Evolutionary conservation across 2,888 invertebrate species (phyloP), one percentile per base, ranked within the genome.

Genomic region (Gari tellinella): DNA sequence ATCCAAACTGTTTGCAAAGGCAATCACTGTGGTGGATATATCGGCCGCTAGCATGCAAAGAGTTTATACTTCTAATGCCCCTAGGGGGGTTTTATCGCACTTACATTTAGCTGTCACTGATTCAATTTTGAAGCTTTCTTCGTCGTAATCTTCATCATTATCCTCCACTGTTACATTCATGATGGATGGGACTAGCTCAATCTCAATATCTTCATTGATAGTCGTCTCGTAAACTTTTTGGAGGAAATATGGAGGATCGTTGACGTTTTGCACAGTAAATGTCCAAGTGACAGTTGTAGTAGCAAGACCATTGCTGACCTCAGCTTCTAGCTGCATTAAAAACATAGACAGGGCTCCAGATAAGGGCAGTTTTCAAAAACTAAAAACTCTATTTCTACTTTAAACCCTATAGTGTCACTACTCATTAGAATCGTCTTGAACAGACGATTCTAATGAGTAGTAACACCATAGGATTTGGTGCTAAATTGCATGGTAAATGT

Each of bases 161-260:
- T 76, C 75, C 10, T 40, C 26, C 15, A 63, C 67, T n/a, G n/a
- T 37, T 10, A 70, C 5, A n/a, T 14, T 38, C 5, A 76, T 40
- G 8, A 76, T 63, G 14, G 62, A 48, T 14, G 25, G 7, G 12
- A n/a, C 12, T 1, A 46, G 2, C 8, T 37, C 14, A 0, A 37
- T 21, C 8, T 37, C 14, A 0, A 37, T 21, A 14, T 37, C 37
- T 23, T 76, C 76, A 4, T n/a, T n/a, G 3, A 76, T 21, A 15
- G 38, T 56, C 4, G 48, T 48, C 48, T 61, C 61, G 56, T 67
- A 76, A 0, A 60, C 40, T 4, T 23, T 37, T 7, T 37, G 38
- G 8, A 17, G 21, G 56, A 78, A 78, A 21, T 60, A 38, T 10
- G 78, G 78, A 7, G 69, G 49, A n/a, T 78, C 78, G 38, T 78